phyloP scores from a whole-genome alignment of 2,797 vertebrate genomes.

The Xenops minutus region DNA sequence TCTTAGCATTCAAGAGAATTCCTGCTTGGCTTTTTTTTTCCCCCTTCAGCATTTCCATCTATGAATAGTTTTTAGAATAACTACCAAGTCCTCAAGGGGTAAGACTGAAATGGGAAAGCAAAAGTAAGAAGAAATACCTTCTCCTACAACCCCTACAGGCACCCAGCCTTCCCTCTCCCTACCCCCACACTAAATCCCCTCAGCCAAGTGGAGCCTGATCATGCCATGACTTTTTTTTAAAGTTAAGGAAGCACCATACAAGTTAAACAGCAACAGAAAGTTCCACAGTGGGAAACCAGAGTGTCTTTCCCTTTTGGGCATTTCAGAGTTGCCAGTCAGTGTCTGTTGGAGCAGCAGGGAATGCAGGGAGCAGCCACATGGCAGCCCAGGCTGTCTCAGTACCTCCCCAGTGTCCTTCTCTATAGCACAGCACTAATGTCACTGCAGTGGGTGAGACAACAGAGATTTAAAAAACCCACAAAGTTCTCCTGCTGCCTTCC shows the following conservation, averaged over 20 bases:
- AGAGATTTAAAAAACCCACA: neutral
- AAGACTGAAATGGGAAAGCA: neutral
- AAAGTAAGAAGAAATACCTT: neutral
- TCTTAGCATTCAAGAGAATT: neutral
- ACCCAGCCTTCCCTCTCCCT: neutral
- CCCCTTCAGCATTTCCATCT: neutral
- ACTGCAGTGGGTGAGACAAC: neutral
- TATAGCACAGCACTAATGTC: neutral
- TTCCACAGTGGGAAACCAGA: accelerated
- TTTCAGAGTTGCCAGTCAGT: neutral
- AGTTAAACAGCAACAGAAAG: neutral
- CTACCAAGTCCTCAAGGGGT: neutral
- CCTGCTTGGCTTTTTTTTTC: too few relatives aligned
- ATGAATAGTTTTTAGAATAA: neutral
- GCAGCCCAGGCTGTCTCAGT: neutral
- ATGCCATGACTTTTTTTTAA: accelerated
- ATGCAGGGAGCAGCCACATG: neutral
- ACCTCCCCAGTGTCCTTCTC: neutral
- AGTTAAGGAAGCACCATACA: neutral
- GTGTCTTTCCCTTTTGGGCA: too few relatives aligned
- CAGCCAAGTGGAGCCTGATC: neutral
- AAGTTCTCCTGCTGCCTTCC: neutral
- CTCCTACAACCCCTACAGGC: neutral
- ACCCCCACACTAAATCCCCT: neutral
- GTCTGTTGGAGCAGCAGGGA: neutral